Evolutionary conservation across 2,888 invertebrate species (phyloP).

Genomic region (Chloromyia formosa): DNA sequence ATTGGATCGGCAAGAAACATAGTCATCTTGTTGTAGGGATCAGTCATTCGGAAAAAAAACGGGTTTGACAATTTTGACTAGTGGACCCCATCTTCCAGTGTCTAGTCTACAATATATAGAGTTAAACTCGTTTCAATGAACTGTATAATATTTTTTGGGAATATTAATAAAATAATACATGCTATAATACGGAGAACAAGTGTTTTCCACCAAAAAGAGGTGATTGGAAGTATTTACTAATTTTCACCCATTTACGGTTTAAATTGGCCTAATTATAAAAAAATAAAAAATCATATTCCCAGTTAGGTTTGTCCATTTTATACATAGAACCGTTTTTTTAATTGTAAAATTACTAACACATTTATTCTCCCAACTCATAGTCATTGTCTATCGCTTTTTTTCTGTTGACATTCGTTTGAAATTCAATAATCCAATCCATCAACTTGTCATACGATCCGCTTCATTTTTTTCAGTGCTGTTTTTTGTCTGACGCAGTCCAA

Average conservation of each 20-base stretch:
- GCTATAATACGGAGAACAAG: too few species aligned
- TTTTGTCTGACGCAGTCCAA: conserved; percentile 13
- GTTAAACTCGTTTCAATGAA: too few species aligned
- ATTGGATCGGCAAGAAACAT: conserved; percentile 31
- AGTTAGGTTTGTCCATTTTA: too few species aligned
- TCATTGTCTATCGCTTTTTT: conserved; percentile 26
- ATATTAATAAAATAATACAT: too few species aligned
- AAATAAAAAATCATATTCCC: not conserved
- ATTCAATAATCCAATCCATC: conserved; percentile 45
- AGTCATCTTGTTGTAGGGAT: conserved; percentile 39
- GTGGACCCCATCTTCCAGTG: not conserved
- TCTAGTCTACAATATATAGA: too few species aligned
- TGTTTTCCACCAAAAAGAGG: too few species aligned
- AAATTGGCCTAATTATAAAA: not conserved
- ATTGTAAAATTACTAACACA: too few species aligned
- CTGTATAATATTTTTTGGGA: too few species aligned
- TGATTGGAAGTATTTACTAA: too few species aligned
- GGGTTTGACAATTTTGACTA: conserved; percentile 35
- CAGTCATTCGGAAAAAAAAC: conserved; percentile 31
- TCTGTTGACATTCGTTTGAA: conserved; percentile 37
- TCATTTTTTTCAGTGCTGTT: not conserved
- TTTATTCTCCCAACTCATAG: too few species aligned
- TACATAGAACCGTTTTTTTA: too few species aligned
- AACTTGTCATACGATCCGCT: conserved; percentile 39
- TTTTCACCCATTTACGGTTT: not conserved